These are phyloP conservation scores for Hermatobates lingyangjiaoensis DNA, from an alignment of 1,140 invertebrate genomes.

Conservation along the genomic window DNA sequence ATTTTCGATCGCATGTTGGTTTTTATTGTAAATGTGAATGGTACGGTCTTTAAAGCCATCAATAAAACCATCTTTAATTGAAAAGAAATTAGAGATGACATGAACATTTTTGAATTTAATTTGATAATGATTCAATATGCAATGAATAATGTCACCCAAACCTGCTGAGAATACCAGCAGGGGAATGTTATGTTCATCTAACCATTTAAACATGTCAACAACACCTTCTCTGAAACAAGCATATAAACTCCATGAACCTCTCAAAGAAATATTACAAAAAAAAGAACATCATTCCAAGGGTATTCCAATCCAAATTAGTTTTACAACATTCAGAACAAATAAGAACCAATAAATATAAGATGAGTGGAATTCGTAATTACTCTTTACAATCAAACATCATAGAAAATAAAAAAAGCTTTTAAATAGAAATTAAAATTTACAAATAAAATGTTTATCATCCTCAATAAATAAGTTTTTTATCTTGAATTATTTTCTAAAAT, in stretches of 20 bases:
- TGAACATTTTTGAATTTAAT: constrained; percentile 55
- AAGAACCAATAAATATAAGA: too few species aligned
- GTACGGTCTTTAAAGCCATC: constrained; percentile 52
- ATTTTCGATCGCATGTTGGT: constrained; percentile 59
- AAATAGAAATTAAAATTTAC: too few species aligned
- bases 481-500: too few species aligned
- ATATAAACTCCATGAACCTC: too few species aligned
- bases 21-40: constrained; percentile 82
- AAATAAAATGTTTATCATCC: too few species aligned
- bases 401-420: too few species aligned
- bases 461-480: too few species aligned
- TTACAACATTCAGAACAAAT: too few species aligned
- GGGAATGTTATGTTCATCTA: constrained; percentile 48
- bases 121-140: constrained; percentile 48
- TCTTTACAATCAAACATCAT: too few species aligned
- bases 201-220: constrained; percentile 43
- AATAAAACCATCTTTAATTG: constrained; percentile 45
- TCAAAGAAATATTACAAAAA: too few species aligned
- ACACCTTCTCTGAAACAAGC: constrained; percentile 47
- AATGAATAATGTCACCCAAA: constrained; percentile 64
- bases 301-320: background rate
- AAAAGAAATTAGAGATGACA: constrained; percentile 79
- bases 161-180: constrained; percentile 87
- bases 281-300: background rate
- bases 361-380: too few species aligned